Conservation (phyloP, 2,797 vertebrate species). For the Phoebastria nigripes region DNA sequence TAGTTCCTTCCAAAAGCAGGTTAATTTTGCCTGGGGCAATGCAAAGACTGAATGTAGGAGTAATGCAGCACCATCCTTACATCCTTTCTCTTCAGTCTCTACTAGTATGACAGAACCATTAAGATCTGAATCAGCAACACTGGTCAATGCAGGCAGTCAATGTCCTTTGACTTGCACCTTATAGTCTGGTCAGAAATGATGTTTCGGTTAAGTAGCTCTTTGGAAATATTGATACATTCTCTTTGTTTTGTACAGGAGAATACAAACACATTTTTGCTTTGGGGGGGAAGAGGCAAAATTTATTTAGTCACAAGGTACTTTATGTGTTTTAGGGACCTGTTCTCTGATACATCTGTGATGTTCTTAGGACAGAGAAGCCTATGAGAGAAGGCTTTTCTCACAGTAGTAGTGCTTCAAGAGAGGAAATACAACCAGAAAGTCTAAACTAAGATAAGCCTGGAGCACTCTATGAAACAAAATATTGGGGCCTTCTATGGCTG, state of each 20-base stretch:
- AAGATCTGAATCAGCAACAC: not conserved
- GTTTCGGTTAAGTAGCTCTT: not conserved
- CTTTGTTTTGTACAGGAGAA: not conserved
- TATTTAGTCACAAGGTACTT: not conserved
- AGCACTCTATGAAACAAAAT: not conserved
- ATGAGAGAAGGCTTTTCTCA: not conserved
- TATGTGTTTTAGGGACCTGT: not conserved
- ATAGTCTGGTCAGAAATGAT: not conserved
- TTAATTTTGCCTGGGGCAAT: not conserved
- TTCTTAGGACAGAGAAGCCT: not conserved
- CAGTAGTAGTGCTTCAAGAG: not conserved
- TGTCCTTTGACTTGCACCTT: not conserved
- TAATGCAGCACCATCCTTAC: not conserved
- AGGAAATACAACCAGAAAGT: not conserved
- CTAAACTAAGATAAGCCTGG: not conserved
- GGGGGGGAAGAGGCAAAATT: accelerated
- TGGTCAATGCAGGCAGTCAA: accelerated
- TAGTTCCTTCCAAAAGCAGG: not conserved
- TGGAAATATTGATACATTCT: not conserved
- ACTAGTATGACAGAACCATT: not conserved
- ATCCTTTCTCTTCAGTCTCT: not conserved
- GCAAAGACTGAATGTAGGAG: not conserved
- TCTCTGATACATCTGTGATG: not conserved
- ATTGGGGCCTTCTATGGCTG: not conserved
- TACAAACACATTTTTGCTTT: not conserved